Conservation (phyloP, 2,888 invertebrate species). For the Patella caerulea region DNA sequence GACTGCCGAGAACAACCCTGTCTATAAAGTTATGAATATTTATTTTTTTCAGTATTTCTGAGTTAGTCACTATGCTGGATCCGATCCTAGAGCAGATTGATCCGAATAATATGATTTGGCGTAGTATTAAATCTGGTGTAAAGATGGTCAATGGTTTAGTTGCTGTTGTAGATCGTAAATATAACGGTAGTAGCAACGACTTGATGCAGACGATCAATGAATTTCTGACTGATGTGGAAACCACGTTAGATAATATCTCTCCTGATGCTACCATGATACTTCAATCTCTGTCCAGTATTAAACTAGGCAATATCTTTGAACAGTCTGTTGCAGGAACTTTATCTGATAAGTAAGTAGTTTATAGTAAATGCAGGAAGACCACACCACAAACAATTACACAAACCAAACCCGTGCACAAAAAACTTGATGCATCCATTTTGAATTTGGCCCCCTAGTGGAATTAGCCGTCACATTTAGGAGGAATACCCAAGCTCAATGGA, state of each 20-base stretch:
- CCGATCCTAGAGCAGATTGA: conserved; percentile 18
- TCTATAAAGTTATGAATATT: too few species aligned
- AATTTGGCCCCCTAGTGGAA: too few species aligned
- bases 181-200: conserved; percentile 11
- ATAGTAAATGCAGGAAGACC: background rate
- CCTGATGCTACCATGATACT: background rate
- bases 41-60: conserved; percentile 26
- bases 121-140: conserved; percentile 20
- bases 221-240: background rate
- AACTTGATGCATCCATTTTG: too few species aligned
- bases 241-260: background rate
- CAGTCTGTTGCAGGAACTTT: conserved; percentile 10
- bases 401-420: too few species aligned
- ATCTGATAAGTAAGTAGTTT: conserved; percentile 2
- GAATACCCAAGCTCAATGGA: too few species aligned
- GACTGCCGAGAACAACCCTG: too few species aligned
- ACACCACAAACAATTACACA: too few species aligned
- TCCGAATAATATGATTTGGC: conserved; percentile 29
- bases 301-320: conserved; percentile 10
- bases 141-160: conserved; percentile 5
- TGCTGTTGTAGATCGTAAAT: conserved; percentile 11
- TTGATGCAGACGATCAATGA: conserved; percentile 7
- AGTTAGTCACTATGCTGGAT: conserved; percentile 34
- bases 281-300: background rate
- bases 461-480: too few species aligned